Percentiles rank a stretch among this genome's conserved stretches.
Conservation (phyloP, 2,797 vertebrate genomes). For the Trachops cirrhosus region DNA sequence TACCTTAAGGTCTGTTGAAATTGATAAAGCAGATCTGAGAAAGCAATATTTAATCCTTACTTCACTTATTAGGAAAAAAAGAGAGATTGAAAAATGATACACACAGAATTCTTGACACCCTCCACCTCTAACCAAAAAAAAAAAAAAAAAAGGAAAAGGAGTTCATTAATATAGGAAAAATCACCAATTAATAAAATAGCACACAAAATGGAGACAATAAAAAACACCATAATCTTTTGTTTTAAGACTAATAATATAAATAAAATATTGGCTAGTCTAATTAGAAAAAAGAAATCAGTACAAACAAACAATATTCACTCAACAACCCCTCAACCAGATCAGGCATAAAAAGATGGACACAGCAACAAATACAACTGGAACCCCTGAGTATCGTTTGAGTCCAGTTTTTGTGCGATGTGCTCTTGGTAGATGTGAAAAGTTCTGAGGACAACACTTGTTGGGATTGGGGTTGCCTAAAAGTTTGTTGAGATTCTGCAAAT, state of each 20-base stretch:
- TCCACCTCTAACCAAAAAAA: neutral
- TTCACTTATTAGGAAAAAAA: conserved; percentile 4
- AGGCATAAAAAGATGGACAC: neutral
- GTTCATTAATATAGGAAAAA: neutral
- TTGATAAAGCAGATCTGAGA: neutral
- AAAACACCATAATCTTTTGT: neutral
- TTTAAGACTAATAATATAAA: neutral
- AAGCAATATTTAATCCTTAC: neutral
- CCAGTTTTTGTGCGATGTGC: neutral
- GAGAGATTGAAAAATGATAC: neutral
- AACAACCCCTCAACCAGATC: neutral
- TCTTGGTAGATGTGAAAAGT: neutral
- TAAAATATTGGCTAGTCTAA: neutral
- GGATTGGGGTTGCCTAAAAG: neutral
- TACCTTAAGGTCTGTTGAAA: neutral
- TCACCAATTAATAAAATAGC: neutral
- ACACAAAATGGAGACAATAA: neutral
- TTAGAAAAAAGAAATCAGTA: neutral
- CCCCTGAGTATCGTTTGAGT: neutral
- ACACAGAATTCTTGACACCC: neutral
- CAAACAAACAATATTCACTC: neutral
- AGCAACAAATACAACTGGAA: neutral
- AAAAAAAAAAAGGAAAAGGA: neutral
- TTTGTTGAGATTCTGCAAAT: neutral
- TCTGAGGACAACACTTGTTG: neutral